A percentile compares a stretch with the other conserved stretches of the same genome.
Evolutionary conservation across 2,888 invertebrate genomes (phyloP).

Genomic region (Selenia dentaria): DNA sequence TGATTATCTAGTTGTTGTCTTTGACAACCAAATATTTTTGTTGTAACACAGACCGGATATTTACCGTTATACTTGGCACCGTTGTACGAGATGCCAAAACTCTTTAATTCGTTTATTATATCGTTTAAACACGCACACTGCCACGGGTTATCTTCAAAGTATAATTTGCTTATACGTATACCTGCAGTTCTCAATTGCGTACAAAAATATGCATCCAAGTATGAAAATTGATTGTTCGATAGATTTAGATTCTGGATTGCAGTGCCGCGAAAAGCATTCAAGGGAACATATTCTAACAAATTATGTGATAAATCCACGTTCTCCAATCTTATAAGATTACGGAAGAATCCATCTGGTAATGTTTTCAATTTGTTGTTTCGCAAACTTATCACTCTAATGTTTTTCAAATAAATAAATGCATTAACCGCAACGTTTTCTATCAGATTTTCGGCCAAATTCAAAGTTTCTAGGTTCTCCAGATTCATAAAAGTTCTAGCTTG

Average conservation of each 20-base stretch:
- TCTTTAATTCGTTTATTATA: constrained; percentile 59
- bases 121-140: constrained; percentile 66
- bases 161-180: constrained; percentile 52
- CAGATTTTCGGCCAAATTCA: constrained; percentile 55
- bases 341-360: constrained; percentile 57
- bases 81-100: constrained; percentile 53
- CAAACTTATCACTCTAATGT: constrained; percentile 51
- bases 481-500: constrained; percentile 42
- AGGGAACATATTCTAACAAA: constrained; percentile 51
- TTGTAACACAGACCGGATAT: constrained; percentile 57
- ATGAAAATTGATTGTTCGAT: constrained; percentile 59
- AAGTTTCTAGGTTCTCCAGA: constrained; percentile 50
- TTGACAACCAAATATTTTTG: constrained; percentile 52
- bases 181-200: constrained; percentile 61
- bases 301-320: constrained; percentile 61
- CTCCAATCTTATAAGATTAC: constrained; percentile 47
- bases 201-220: constrained; percentile 62
- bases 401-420: constrained; percentile 54
- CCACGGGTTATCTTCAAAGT: constrained; percentile 69
- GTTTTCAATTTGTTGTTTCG: constrained; percentile 52
- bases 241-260: constrained; percentile 58
- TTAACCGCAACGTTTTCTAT: constrained; percentile 51
- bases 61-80: constrained; percentile 51
- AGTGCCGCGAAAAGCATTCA: constrained; percentile 59
- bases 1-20: constrained; percentile 52